phyloP scores from a whole-genome alignment of 2,888 invertebrate species.

The Linnaemya vulpina region DNA sequence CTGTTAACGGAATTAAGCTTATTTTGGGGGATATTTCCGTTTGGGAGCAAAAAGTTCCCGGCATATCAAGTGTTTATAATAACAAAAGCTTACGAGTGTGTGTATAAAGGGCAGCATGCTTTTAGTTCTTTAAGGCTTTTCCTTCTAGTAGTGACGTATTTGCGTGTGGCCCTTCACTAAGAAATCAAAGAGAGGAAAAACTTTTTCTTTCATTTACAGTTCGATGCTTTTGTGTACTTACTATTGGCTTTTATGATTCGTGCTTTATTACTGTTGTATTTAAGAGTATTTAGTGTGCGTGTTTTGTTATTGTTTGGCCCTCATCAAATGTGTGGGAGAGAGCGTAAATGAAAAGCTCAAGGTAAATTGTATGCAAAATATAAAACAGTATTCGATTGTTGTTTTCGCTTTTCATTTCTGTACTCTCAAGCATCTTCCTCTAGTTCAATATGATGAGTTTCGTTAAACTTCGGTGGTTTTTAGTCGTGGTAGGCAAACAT shows the following conservation, averaged over 20 bases:
- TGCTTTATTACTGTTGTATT: slow-evolving; percentile 41
- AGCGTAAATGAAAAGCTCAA: slow-evolving; percentile 68
- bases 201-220: neutral
- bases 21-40: slow-evolving; percentile 22
- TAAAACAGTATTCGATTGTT: slow-evolving; percentile 43
- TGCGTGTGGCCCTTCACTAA: slow-evolving; percentile 27
- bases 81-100: neutral
- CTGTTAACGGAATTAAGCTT: slow-evolving; percentile 9
- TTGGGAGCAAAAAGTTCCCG: slow-evolving; percentile 54
- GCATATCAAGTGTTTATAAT: slow-evolving; percentile 52
- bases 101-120: neutral
- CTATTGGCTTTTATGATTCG: slow-evolving; percentile 45
- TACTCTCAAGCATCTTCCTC: slow-evolving; percentile 61
- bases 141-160: slow-evolving; percentile 62
- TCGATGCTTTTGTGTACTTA: slow-evolving; percentile 10
- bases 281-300: neutral
- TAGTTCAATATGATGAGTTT: slow-evolving; percentile 47
- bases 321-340: slow-evolving; percentile 16
- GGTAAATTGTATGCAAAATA: slow-evolving; percentile 66
- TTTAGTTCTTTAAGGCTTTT: slow-evolving; percentile 22
- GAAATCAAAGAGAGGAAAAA: slow-evolving; percentile 2
- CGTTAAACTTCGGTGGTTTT: slow-evolving; percentile 60
- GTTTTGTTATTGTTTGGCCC: slow-evolving; percentile 1
- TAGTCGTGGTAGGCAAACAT: slow-evolving; percentile 36
- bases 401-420: slow-evolving; percentile 27